phyloP scores from a whole-genome alignment of 2,797 vertebrate genomes.

The Megaceryle alcyon region DNA sequence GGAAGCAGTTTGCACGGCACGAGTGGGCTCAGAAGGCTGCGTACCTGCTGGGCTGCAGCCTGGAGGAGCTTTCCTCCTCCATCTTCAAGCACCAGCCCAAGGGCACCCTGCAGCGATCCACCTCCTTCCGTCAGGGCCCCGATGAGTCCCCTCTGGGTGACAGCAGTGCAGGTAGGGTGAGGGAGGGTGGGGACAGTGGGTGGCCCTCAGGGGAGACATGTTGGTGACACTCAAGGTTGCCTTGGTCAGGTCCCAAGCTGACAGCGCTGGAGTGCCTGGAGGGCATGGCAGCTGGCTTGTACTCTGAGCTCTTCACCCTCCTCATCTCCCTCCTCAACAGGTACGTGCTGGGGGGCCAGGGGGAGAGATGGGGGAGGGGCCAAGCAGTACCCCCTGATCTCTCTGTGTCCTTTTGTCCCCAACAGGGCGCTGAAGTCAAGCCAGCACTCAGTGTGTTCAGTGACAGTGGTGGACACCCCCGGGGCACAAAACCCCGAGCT shows the following conservation, averaged over 20 bases:
- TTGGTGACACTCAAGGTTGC: background rate
- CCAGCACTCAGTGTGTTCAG: constrained; percentile 93
- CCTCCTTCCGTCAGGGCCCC: constrained; percentile 91
- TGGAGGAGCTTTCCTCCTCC: constrained; percentile 94
- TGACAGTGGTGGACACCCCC: constrained; percentile 95
- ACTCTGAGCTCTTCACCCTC: constrained; percentile 93
- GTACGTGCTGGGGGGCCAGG: background rate
- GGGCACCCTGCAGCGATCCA: constrained; percentile 89
- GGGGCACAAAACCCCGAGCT: constrained; percentile 95
- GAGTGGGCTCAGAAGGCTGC: constrained; percentile 99
- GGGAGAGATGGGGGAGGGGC: fast-evolving
- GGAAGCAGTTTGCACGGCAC: constrained; percentile 94
- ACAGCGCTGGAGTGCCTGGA: constrained; percentile 94
- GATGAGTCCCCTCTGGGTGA: constrained; percentile 86
- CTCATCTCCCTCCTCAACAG: constrained; percentile 95
- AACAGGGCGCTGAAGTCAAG: constrained; percentile 94
- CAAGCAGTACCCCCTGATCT: background rate
- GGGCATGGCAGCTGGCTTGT: constrained; percentile 92
- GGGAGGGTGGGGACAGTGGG: fast-evolving
- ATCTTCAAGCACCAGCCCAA: constrained; percentile 95
- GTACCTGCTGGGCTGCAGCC: constrained; percentile 92
- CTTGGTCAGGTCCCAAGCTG: constrained; percentile 85
- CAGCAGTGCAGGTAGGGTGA: constrained; percentile 79
- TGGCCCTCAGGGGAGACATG: fast-evolving
- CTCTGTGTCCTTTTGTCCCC: background rate